Conservation (phyloP, 2,888 invertebrate species). For the Watsonalla binaria region DNA sequence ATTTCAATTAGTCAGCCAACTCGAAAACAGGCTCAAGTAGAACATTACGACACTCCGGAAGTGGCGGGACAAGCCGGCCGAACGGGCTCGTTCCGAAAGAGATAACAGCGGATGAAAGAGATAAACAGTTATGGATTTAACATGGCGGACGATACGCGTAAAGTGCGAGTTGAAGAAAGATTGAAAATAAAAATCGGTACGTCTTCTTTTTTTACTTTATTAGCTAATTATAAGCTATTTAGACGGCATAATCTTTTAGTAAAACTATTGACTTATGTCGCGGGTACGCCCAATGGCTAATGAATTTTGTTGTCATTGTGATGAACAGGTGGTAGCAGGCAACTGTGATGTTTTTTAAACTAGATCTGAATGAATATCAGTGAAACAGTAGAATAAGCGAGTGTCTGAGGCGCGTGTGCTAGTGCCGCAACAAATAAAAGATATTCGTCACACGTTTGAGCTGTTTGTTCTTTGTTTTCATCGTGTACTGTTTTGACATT, state of each 20-base stretch:
- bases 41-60: constrained; percentile 79
- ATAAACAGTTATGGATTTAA: constrained; percentile 89
- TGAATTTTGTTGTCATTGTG: constrained; percentile 60
- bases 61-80: constrained; percentile 75
- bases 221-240: constrained; percentile 12
- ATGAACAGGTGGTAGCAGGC: constrained; percentile 71
- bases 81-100: constrained; percentile 77
- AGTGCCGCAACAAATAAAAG: constrained; percentile 17
- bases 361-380: constrained; percentile 46
- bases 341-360: constrained; percentile 37
- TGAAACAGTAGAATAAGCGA: constrained; percentile 20
- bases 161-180: constrained; percentile 95
- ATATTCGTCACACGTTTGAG: constrained; percentile 18
- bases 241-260: constrained; percentile 10
- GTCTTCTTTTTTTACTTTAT: constrained; percentile 57
- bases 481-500: constrained; percentile 63
- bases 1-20: constrained; percentile 39
- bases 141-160: constrained; percentile 94
- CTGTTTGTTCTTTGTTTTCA: constrained; percentile 59
- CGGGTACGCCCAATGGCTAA: constrained; percentile 6
- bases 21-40: constrained; percentile 66
- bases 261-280: constrained; percentile 6
- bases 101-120: constrained; percentile 79
- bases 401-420: constrained; percentile 16
- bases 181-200: constrained; percentile 96